Conservation (phyloP, 2,888 invertebrate genomes). For the Cantharis rufa region DNA sequence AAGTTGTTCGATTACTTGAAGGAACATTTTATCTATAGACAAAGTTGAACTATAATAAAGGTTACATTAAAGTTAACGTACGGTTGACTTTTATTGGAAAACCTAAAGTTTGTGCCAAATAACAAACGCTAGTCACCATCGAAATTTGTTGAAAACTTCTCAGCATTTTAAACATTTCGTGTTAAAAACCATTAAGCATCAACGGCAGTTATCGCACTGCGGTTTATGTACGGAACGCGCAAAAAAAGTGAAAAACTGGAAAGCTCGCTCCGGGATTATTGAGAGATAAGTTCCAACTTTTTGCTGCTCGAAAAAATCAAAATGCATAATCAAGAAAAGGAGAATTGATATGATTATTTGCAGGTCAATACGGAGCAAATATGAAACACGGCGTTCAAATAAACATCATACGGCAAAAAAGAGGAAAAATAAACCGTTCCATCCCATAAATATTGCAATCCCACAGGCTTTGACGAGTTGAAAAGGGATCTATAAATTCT, state of each 20-base stretch:
- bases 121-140: neutral
- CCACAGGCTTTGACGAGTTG: slow-evolving; percentile 7
- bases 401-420: slow-evolving; percentile 7
- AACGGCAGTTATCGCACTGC: slow-evolving; percentile 2
- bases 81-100: neutral
- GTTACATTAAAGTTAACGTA: neutral
- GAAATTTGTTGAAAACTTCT: slow-evolving; percentile 1
- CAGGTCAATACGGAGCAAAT: slow-evolving; percentile 3
- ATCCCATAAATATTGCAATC: slow-evolving; percentile 12
- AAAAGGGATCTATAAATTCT: slow-evolving; percentile 20
- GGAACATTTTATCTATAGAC: neutral
- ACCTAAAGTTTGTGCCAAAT: neutral
- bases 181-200: slow-evolving; percentile 11
- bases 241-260: neutral
- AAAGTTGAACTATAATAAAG: neutral
- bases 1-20: neutral
- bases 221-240: slow-evolving; percentile 1
- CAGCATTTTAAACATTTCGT: slow-evolving; percentile 9
- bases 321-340: neutral
- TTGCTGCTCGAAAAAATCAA: neutral
- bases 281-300: neutral
- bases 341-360: slow-evolving; percentile 6
- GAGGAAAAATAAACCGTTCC: slow-evolving; percentile 13
- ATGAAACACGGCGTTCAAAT: slow-evolving; percentile 2
- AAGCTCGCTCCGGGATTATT: neutral